phyloP scores from a whole-genome alignment of 2,888 invertebrate genomes.

The Scrobipalpa costella region DNA sequence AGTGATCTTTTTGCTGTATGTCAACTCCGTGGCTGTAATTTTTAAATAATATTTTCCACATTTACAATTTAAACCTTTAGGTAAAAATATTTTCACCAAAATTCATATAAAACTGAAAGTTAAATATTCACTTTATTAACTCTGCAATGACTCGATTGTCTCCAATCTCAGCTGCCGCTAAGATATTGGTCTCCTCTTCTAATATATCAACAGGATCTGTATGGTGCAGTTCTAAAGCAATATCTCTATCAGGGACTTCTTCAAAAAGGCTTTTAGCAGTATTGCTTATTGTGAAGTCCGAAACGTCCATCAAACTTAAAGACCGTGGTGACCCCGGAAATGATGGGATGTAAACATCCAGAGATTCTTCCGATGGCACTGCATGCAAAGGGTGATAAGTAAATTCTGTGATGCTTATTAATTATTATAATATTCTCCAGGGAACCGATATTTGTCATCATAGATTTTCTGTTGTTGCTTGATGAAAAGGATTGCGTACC shows the following conservation, averaged over 20 bases:
- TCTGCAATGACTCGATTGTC: constrained; percentile 36
- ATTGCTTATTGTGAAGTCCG: background rate
- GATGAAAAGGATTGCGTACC: too few relatives aligned
- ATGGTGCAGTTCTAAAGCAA: too few relatives aligned
- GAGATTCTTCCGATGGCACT: constrained; percentile 54
- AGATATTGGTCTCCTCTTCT: constrained; percentile 32
- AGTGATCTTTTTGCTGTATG: constrained; percentile 56
- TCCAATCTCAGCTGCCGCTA: constrained; percentile 63
- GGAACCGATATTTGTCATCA: background rate
- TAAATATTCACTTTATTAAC: background rate
- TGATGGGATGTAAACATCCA: constrained; percentile 55
- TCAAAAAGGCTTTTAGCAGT: background rate
- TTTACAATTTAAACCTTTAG: too few relatives aligned
- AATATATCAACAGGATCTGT: too few relatives aligned
- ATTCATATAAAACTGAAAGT: background rate
- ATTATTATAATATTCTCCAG: too few relatives aligned
- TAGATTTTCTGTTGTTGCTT: background rate
- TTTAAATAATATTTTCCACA: too few relatives aligned
- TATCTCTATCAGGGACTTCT: background rate
- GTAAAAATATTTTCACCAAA: background rate
- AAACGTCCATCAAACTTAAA: constrained; percentile 25
- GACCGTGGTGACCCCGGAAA: constrained; percentile 52
- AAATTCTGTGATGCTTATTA: too few relatives aligned
- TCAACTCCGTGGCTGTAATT: constrained; percentile 30
- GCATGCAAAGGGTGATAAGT: constrained; percentile 32